A percentile compares a stretch with the other conserved stretches of the same genome.
Evolutionary conservation across 2,888 invertebrate genomes (phyloP).

Genomic region (Orthosia gothica): DNA sequence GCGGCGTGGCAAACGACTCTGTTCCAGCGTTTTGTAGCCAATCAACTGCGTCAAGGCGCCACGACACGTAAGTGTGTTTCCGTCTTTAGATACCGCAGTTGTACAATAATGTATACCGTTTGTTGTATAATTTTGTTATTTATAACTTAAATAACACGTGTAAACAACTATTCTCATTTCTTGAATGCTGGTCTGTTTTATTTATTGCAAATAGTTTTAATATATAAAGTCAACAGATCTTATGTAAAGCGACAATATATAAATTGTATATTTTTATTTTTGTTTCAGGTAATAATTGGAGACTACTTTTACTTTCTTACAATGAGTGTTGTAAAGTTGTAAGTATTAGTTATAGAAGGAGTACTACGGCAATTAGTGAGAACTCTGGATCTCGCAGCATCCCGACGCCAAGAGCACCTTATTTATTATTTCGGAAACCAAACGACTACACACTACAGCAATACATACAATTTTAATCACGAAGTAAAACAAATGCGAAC

Average conservation of each 20-base stretch:
- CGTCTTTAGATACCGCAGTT: conserved; percentile 38
- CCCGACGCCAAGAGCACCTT: neutral
- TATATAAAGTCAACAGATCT: neutral
- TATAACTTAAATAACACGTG: conserved; percentile 14
- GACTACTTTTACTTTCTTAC: conserved; percentile 47
- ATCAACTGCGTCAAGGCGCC: too few species aligned
- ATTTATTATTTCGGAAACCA: too few species aligned
- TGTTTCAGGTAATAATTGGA: conserved; percentile 78
- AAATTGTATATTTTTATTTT: conserved; percentile 47
- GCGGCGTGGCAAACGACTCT: too few species aligned
- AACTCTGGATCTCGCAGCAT: neutral
- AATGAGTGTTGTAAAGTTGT: conserved; percentile 57
- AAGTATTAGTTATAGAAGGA: neutral
- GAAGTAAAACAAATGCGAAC: too few species aligned
- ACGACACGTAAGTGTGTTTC: too few species aligned
- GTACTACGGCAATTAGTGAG: neutral
- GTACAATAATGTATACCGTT: conserved; percentile 39
- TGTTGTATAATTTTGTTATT: conserved; percentile 44
- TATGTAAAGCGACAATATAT: neutral
- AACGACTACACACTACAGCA: too few species aligned
- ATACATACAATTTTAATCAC: too few species aligned
- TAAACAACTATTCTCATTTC: conserved; percentile 4
- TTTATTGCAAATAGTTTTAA: neutral
- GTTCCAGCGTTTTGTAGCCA: too few species aligned
- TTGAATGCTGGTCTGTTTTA: conserved; percentile 28